Percentiles rank a stretch among this genome's conserved stretches.
Evolutionary conservation across 2,113 vertebrate genomes (phyloP).

Genomic region (Edolisoma coerulescens): DNA sequence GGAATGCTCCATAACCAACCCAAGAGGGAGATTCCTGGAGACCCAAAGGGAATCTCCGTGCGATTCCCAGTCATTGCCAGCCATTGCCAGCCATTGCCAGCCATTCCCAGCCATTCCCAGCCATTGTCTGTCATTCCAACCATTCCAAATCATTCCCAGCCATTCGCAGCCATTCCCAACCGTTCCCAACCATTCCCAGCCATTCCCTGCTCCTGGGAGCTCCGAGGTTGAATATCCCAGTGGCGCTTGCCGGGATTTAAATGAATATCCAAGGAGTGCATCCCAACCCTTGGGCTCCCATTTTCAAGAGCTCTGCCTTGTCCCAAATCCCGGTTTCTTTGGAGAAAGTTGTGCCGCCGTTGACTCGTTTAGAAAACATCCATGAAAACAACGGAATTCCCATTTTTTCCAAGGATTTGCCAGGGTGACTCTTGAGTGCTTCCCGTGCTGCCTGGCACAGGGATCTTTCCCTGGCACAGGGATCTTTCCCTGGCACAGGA

Average conservation of each 20-base stretch:
- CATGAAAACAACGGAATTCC: not conserved
- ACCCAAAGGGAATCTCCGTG: not conserved
- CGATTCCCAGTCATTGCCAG: not conserved
- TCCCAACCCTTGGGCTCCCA: fast-evolving
- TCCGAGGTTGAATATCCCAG: not conserved
- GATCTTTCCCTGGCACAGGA: not conserved
- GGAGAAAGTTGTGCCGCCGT: too few species aligned
- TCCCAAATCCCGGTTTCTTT: not conserved
- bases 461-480: not conserved
- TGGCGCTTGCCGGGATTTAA: not conserved
- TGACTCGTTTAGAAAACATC: not conserved
- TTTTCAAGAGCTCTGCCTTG: not conserved
- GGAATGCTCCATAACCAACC: not conserved
- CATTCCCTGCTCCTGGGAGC: fast-evolving
- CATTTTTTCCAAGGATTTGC: not conserved
- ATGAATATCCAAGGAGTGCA: not conserved
- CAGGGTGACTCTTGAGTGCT: not conserved
- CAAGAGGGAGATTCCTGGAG: not conserved
- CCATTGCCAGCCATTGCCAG: too few species aligned
- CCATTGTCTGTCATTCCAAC: too few species aligned
- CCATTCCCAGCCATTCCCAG: too few species aligned
- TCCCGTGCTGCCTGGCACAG: not conserved
- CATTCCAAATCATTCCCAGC: not conserved
- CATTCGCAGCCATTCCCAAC: not conserved
- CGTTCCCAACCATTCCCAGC: fast-evolving